phyloP scores from a whole-genome alignment of 1,140 invertebrate species.

The Ridgeia piscesae region DNA sequence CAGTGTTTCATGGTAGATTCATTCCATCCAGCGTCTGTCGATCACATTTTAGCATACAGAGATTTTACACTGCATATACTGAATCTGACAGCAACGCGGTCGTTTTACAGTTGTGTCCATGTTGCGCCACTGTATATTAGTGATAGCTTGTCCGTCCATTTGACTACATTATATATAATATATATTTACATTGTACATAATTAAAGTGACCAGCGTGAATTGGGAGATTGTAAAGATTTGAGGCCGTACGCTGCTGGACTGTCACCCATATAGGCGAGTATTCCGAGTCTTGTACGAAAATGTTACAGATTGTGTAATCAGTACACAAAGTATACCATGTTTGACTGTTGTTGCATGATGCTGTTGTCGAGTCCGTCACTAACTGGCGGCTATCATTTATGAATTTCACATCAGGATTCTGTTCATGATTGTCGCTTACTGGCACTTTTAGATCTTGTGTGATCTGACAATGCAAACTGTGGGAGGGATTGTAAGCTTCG shows the following conservation, averaged over 20 bases:
- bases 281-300: neutral
- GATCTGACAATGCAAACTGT: neutral
- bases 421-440: neutral
- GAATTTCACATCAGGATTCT: neutral
- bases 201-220: neutral
- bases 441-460: neutral
- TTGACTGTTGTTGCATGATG: neutral
- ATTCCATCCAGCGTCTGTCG: neutral
- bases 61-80: neutral
- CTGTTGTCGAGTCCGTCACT: neutral
- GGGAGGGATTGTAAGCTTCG: neutral
- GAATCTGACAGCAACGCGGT: neutral
- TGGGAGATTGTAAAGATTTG: neutral
- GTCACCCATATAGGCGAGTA: neutral
- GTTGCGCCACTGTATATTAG: neutral
- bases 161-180: neutral
- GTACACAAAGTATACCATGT: neutral
- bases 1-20: neutral
- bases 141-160: neutral
- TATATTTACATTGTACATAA: constrained; percentile 7
- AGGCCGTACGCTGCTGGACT: neutral
- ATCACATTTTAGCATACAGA: neutral
- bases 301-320: neutral
- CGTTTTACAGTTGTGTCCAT: neutral
- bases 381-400: neutral